phyloP scores from a whole-genome alignment of 2,797 vertebrate species.

The Hylomyscus alleni region DNA sequence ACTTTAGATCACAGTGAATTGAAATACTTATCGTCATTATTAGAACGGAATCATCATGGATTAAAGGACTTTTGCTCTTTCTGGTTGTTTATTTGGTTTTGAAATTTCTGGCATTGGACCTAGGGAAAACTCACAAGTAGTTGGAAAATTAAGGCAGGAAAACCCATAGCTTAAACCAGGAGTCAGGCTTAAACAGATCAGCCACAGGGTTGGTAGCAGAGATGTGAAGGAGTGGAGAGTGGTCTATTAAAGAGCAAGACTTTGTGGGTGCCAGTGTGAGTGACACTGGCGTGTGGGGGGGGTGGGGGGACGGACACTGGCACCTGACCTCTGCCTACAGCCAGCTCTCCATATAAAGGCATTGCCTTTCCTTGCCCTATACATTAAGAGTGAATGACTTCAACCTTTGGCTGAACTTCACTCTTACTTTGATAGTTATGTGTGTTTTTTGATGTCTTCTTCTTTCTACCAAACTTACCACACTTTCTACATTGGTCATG shows the following conservation, averaged over 20 bases:
- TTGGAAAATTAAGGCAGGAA: background rate
- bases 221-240: background rate
- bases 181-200: background rate
- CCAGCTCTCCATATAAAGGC: background rate
- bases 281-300: no score
- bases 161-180: background rate
- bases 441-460: conserved; percentile 48
- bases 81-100: background rate
- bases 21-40: background rate
- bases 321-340: background rate
- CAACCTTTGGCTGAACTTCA: conserved; percentile 33
- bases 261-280: no score
- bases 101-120: background rate
- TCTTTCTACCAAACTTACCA: background rate
- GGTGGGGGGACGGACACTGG: no score
- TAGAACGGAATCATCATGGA: background rate
- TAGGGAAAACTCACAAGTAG: background rate
- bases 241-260: background rate
- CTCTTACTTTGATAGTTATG: conserved; percentile 40
- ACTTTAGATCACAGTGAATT: conserved; percentile 34
- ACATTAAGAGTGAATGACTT: background rate
- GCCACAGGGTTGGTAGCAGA: background rate
- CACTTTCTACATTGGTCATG: background rate
- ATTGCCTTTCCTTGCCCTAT: background rate
- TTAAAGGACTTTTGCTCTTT: conserved; percentile 43